Evolutionary conservation across 1,140 invertebrate species (phyloP).

Genomic region (Aphidius gifuensis): DNA sequence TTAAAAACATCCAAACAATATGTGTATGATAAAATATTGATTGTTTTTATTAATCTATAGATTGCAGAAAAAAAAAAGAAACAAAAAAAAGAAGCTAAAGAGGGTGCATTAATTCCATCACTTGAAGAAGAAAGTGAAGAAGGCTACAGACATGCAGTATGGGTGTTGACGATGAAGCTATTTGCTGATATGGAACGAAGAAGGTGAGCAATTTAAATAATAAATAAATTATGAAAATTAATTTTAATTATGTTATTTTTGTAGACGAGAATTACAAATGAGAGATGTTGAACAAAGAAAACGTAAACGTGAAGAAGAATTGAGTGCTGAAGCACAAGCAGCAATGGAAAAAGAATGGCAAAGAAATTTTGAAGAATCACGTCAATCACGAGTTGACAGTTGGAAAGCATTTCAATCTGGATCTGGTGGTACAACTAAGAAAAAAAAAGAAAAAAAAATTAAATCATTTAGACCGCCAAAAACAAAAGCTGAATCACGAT

Average conservation of each 20-base stretch:
- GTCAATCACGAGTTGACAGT: conserved; percentile 90
- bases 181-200: conserved; percentile 96
- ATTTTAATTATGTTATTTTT: conserved; percentile 1
- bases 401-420: conserved; percentile 92
- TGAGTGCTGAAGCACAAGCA: conserved; percentile 85
- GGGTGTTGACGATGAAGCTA: conserved; percentile 97
- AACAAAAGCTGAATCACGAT: conserved; percentile 92
- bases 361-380: conserved; percentile 96
- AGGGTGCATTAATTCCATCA: conserved; percentile 44
- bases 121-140: conserved; percentile 94
- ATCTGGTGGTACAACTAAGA: conserved; percentile 65
- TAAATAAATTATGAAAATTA: not conserved
- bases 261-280: conserved; percentile 70
- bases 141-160: conserved; percentile 91
- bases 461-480: conserved; percentile 90
- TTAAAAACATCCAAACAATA: not conserved
- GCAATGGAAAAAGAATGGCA: conserved; percentile 93
- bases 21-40: no score
- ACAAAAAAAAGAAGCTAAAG: conserved; percentile 87
- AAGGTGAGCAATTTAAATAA: conserved; percentile 48
- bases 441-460: conserved; percentile 73
- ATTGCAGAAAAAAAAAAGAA: conserved; percentile 94
- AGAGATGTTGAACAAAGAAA: conserved; percentile 93
- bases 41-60: conserved; percentile 53
- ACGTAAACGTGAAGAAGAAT: conserved; percentile 90